These are phyloP conservation scores for Tinea semifulvella DNA, from an alignment of 2,888 invertebrate species.

Conservation along the genomic window DNA sequence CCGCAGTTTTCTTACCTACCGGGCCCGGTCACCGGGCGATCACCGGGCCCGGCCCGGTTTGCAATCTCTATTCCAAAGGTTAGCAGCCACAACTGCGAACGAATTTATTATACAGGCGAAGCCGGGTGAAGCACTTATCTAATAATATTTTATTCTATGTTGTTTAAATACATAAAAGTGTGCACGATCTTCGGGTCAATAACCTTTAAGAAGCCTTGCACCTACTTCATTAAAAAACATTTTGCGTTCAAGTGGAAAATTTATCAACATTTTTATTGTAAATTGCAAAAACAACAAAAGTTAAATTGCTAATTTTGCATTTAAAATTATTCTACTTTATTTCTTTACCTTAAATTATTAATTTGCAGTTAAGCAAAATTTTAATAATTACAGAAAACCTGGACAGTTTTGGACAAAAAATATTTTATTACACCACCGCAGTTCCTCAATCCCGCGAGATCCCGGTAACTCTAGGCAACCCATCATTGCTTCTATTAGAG, in stretches of 20 bases:
- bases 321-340: neutral
- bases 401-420: neutral
- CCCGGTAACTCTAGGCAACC: too few relatives aligned
- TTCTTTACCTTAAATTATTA: too few relatives aligned
- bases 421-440: neutral
- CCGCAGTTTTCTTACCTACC: too few relatives aligned
- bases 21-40: too few relatives aligned
- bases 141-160: neutral
- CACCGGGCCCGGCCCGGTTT: too few relatives aligned
- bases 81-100: too few relatives aligned
- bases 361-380: neutral
- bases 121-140: too few relatives aligned
- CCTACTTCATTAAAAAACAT: constrained; percentile 34
- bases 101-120: too few relatives aligned
- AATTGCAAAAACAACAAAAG: neutral
- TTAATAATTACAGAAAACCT: neutral
- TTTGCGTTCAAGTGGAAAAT: constrained; percentile 34
- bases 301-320: neutral
- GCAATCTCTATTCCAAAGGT: too few relatives aligned
- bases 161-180: neutral
- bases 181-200: constrained; percentile 29
- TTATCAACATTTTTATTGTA: constrained; percentile 19
- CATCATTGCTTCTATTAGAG: too few relatives aligned
- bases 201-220: constrained; percentile 33
- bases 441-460: too few relatives aligned